Conservation (phyloP, 2,888 invertebrate genomes). For the Pheosia gnoma region DNA sequence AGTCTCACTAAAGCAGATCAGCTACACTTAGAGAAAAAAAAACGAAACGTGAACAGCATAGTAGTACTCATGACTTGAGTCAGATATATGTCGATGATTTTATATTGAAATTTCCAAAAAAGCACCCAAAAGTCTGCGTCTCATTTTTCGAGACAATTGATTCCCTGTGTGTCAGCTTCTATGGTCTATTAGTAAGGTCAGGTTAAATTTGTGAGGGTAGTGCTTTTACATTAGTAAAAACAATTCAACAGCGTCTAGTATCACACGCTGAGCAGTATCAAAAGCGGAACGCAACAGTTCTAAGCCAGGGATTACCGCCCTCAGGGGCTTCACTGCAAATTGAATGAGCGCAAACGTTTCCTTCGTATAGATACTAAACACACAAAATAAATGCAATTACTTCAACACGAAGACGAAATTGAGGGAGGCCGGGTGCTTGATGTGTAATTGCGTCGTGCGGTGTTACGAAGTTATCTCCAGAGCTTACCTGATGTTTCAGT, state of each 20-base stretch:
- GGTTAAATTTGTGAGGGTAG: background rate
- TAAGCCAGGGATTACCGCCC: slow-evolving; percentile 76
- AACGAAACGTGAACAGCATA: too few relatives aligned
- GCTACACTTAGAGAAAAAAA: too few relatives aligned
- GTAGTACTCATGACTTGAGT: too few relatives aligned
- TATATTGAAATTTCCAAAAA: too few relatives aligned
- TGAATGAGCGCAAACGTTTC: slow-evolving; percentile 74
- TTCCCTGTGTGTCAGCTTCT: too few relatives aligned
- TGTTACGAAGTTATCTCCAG: slow-evolving; percentile 13
- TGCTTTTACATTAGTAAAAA: slow-evolving; percentile 35
- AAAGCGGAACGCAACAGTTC: slow-evolving; percentile 73
- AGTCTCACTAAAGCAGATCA: too few relatives aligned
- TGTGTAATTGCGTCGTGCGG: slow-evolving; percentile 18
- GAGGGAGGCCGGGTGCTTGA: slow-evolving; percentile 30
- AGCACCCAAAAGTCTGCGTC: too few relatives aligned
- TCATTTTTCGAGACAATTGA: too few relatives aligned
- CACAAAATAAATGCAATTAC: slow-evolving; percentile 58
- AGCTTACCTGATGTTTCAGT: slow-evolving; percentile 11
- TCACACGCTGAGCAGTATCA: slow-evolving; percentile 48
- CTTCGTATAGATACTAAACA: slow-evolving; percentile 44
- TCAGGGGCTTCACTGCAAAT: slow-evolving; percentile 79
- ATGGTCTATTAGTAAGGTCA: too few relatives aligned
- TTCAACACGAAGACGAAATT: slow-evolving; percentile 38
- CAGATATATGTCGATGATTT: too few relatives aligned
- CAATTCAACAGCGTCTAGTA: slow-evolving; percentile 28